Evolutionary conservation across 2,797 vertebrate species (phyloP).

Genomic region (Pelobates cultripes): DNA sequence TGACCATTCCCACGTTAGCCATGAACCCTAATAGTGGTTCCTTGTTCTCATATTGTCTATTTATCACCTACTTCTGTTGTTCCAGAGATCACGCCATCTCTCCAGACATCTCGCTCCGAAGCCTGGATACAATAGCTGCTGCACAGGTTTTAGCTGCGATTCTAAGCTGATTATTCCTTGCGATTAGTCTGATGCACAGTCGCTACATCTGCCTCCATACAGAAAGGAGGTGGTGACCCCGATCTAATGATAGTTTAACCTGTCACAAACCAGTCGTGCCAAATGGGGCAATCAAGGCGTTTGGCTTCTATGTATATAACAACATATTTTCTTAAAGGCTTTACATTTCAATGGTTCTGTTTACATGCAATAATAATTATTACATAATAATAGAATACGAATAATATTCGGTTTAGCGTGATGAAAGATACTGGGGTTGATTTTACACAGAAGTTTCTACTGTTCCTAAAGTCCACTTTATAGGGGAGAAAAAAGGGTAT

Average conservation of each 20-base stretch:
- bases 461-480: too few relatives aligned
- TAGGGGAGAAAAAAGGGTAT: too few relatives aligned
- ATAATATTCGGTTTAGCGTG: too few relatives aligned
- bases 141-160: background rate
- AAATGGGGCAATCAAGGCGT: background rate
- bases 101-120: background rate
- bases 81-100: background rate
- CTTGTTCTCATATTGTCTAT: background rate
- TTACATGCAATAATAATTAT: too few relatives aligned
- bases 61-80: background rate
- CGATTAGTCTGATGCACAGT: conserved; percentile 5
- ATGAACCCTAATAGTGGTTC: too few relatives aligned
- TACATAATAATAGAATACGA: too few relatives aligned
- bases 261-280: background rate
- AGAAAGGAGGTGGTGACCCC: conserved; percentile 23
- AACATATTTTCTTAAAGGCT: too few relatives aligned
- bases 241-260: conserved; percentile 1
- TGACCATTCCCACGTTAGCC: too few relatives aligned
- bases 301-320: too few relatives aligned
- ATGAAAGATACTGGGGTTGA: too few relatives aligned
- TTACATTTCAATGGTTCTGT: too few relatives aligned
- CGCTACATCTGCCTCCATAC: background rate
- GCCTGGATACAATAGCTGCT: background rate
- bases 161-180: conserved; percentile 24
- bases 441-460: too few relatives aligned